These are phyloP conservation scores for Steatocranus sp. DNA, from an alignment of 2,797 vertebrate genomes.

Conservation along the genomic window DNA sequence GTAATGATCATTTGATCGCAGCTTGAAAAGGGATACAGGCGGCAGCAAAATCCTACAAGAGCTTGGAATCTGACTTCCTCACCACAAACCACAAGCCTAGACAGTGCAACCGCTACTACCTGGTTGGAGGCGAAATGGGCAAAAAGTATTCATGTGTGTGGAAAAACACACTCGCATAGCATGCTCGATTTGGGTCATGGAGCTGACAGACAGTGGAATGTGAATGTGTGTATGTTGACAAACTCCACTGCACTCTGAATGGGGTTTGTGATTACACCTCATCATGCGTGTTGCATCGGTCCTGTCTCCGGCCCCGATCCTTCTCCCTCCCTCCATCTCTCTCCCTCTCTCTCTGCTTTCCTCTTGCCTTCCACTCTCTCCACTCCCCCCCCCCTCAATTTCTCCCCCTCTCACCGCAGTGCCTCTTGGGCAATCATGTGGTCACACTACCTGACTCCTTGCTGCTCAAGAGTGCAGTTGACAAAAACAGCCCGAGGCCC, in stretches of 20 bases:
- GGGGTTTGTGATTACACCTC: constrained; percentile 79
- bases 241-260: constrained; percentile 76
- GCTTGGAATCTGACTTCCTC: constrained; percentile 61
- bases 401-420: constrained; percentile 58
- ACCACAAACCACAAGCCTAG: constrained; percentile 64
- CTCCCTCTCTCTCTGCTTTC: neutral
- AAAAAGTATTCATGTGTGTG: constrained; percentile 36
- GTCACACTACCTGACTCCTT: constrained; percentile 81
- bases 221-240: constrained; percentile 78
- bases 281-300: constrained; percentile 64
- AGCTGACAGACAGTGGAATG: constrained; percentile 74
- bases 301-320: constrained; percentile 37
- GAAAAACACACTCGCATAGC: constrained; percentile 27
- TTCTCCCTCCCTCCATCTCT: neutral
- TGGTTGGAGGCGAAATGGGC: constrained; percentile 59
- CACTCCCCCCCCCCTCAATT: neutral
- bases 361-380: neutral
- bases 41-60: constrained; percentile 54
- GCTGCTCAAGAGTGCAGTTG: constrained; percentile 77
- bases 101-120: constrained; percentile 63
- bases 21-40: constrained; percentile 71
- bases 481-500: constrained; percentile 80
- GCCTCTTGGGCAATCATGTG: constrained; percentile 79
- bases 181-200: constrained; percentile 69
- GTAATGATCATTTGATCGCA: constrained; percentile 73